Base-by-base conservation (phyloP, 2,888 invertebrate species). In the Stenurella melanura region DNA sequence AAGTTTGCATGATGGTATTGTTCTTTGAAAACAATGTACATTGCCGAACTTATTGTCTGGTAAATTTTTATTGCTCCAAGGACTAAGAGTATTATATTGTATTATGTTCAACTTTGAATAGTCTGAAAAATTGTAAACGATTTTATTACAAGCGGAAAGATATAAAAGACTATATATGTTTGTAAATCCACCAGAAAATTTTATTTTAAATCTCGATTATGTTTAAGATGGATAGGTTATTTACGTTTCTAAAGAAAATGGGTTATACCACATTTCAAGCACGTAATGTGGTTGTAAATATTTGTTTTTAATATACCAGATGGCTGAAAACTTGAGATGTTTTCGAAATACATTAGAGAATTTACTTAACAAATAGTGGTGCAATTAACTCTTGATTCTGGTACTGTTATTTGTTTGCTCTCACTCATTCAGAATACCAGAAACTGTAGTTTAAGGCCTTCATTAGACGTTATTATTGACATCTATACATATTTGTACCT, bases 1-100 rank as follows among this genome's bases (percentile, higher is more conserved):
- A 84, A 86, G 85, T 86, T 86, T 86, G 85, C 85, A 83, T 84
- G 84, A 85, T 84, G 84, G 84, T 83, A 86, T 86, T 86, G 86
- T 86, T 86, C 84, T 84, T 86, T 78, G 85, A 84, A 85, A 85
- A 85, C 85, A 85, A 85, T 86, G 85, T 85, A 86, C 86, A 84
- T 85, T 84, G 80, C 82, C 76, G 76, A 83, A 85, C 81, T 84
- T 85, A 85, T 85, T 85, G 86, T 86, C 83, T 85, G 84, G 83
- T 80, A 86, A 85, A 86, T 86, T 86, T 86, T 86, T 86, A 86
- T 85, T 85, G 80, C 84, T 81, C 75, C 76, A 74, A 30, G 79
- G 81, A 80, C 81, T 66, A 68, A 72, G 73, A 75, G 76, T 75
- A 80, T 73, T 77, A 78, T 81, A 77, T 77, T 77, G 78, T 81